Percentiles rank a stretch among this genome's conserved stretches.
These are phyloP conservation scores for Portevinia maculata DNA, from an alignment of 2,888 invertebrate genomes.

Conservation along the genomic window DNA sequence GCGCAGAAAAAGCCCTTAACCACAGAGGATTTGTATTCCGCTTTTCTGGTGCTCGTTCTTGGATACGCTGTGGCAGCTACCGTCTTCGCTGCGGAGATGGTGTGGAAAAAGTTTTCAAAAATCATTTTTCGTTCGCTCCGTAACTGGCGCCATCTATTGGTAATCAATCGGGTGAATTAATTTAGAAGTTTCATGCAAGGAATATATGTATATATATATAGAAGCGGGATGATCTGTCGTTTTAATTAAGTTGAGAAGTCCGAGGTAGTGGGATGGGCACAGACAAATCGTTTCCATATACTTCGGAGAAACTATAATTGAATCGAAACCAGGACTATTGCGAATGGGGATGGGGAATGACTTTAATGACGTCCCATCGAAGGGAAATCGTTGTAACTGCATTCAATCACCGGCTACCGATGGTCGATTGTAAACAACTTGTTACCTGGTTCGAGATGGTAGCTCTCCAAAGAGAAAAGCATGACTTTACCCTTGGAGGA, in stretches of 20 bases:
- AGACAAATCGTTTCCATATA: not conserved
- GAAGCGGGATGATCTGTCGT: constrained; percentile 15
- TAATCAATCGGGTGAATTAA: constrained; percentile 54
- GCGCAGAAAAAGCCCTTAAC: constrained; percentile 53
- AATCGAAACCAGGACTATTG: constrained; percentile 17
- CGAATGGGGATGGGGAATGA: not conserved
- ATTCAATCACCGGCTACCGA: constrained; percentile 57
- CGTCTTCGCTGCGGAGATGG: constrained; percentile 43
- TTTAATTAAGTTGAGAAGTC: constrained; percentile 31
- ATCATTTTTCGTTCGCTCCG: not conserved
- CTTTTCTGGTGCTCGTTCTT: constrained; percentile 61
- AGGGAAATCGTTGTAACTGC: constrained; percentile 31
- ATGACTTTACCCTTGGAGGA: constrained; percentile 35
- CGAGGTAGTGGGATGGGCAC: too few relatives aligned
- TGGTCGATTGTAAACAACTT: constrained; percentile 57
- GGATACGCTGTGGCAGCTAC: constrained; percentile 49
- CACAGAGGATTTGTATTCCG: constrained; percentile 61
- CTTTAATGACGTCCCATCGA: constrained; percentile 46
- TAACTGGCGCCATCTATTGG: constrained; percentile 34
- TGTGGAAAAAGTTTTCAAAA: constrained; percentile 30
- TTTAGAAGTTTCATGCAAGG: constrained; percentile 3
- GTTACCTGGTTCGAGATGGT: constrained; percentile 19
- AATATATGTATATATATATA: not conserved
- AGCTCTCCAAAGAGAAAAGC: constrained; percentile 24
- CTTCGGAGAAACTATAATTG: constrained; percentile 30